A percentile compares a stretch with the other conserved stretches of the same genome.
phyloP scores from a whole-genome alignment of 2,113 vertebrate species.

The Albula goreensis region DNA sequence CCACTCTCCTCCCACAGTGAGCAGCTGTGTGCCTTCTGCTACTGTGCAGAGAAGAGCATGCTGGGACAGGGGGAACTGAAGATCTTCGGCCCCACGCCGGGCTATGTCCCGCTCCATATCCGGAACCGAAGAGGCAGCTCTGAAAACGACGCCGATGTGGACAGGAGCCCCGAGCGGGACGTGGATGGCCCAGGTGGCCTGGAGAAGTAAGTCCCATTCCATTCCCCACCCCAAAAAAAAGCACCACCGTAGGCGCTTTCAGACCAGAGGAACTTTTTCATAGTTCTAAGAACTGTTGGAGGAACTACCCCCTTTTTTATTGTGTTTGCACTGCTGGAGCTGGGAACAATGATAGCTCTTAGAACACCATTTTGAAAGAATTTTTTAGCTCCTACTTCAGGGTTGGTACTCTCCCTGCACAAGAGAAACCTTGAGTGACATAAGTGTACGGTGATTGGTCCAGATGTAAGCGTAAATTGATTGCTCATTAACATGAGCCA shows the following conservation, averaged over 20 bases:
- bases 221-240: background rate
- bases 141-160: slow-evolving; percentile 74
- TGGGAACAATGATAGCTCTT: no score
- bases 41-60: slow-evolving; percentile 83
- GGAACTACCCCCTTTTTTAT: no score
- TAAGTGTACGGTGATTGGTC: no score
- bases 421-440: no score
- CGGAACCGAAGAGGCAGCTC: slow-evolving; percentile 73
- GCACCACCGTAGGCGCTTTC: no score
- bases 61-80: slow-evolving; percentile 92
- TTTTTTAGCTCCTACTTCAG: no score
- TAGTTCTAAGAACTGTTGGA: no score
- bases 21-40: slow-evolving; percentile 97
- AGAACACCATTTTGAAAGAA: no score
- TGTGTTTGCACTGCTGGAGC: no score
- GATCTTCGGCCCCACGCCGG: slow-evolving; percentile 86
- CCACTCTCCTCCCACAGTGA: slow-evolving; percentile 64
- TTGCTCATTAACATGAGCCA: no score
- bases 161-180: slow-evolving; percentile 64
- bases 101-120: slow-evolving; percentile 79
- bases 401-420: no score
- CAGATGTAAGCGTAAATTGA: no score
- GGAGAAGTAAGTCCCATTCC: slow-evolving; percentile 74
- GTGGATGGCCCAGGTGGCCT: slow-evolving; percentile 65
- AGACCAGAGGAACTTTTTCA: background rate